Evolutionary conservation across 2,888 invertebrate species (phyloP).

Genomic region (Andrena camellia): DNA sequence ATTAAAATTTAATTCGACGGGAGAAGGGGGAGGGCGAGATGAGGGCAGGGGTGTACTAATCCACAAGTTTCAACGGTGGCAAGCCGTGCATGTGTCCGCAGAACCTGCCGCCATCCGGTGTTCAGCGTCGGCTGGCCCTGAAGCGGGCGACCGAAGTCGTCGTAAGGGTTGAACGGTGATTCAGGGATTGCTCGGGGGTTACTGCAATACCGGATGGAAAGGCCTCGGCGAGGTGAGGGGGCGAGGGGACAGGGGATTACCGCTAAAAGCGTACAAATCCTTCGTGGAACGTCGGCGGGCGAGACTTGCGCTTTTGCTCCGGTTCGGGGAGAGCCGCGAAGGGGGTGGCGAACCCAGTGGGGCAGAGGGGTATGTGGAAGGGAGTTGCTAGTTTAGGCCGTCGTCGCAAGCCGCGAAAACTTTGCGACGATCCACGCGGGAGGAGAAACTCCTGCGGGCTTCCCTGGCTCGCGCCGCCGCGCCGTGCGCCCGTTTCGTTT

Average conservation of each 20-base stretch:
- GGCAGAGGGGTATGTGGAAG: slow-evolving; percentile 37
- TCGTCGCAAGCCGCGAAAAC: slow-evolving; percentile 70
- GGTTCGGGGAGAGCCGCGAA: neutral
- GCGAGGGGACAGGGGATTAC: slow-evolving; percentile 77
- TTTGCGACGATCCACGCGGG: slow-evolving; percentile 59
- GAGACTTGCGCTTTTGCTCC: slow-evolving; percentile 54
- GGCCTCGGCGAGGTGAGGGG: slow-evolving; percentile 31
- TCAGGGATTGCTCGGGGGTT: slow-evolving; percentile 68
- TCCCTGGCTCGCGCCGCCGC: slow-evolving; percentile 19
- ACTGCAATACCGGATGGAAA: slow-evolving; percentile 38
- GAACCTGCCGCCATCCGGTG: slow-evolving; percentile 37
- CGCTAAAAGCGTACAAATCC: slow-evolving; percentile 84
- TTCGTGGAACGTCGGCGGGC: slow-evolving; percentile 65
- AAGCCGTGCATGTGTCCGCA: slow-evolving; percentile 51
- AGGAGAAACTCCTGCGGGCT: slow-evolving; percentile 65
- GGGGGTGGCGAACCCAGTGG: neutral
- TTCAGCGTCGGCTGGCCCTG: slow-evolving; percentile 19
- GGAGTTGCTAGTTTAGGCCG: slow-evolving; percentile 73
- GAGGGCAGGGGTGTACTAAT: slow-evolving; percentile 76
- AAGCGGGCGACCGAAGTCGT: slow-evolving; percentile 47
- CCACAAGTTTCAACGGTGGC: slow-evolving; percentile 70
- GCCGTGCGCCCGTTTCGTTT: slow-evolving; percentile 5
- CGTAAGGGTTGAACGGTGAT: slow-evolving; percentile 71
- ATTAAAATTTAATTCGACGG: slow-evolving; percentile 82
- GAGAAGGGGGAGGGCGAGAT: neutral